Evolutionary conservation across 37 sponge, comb jelly and placozoan species (phyloP).

Genomic region (Mnemiopsis leidyi): DNA sequence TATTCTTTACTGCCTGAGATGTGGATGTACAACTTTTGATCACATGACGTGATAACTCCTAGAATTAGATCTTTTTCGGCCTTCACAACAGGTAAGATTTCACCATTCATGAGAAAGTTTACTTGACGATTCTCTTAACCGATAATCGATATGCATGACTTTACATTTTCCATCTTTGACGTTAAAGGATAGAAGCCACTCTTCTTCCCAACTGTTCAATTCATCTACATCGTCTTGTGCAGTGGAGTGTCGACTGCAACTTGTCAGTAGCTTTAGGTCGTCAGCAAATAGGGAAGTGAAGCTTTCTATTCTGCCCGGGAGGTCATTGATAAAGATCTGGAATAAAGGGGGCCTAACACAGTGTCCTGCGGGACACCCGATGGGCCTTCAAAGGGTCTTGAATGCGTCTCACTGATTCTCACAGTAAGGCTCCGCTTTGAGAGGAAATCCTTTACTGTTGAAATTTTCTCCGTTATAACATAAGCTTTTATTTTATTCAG

Average conservation of each 20-base stretch:
- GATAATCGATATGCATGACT: not conserved
- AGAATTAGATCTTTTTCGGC: not conserved
- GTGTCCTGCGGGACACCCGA: not conserved
- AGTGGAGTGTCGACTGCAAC: not conserved
- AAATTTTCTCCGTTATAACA: not conserved
- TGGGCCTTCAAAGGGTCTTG: not conserved
- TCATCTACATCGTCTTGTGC: not conserved
- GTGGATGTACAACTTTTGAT: not conserved
- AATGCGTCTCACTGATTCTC: no score
- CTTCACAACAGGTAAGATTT: not conserved
- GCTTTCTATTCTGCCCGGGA: not conserved
- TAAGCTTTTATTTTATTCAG: not conserved
- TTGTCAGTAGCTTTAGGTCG: not conserved
- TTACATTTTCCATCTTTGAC: not conserved
- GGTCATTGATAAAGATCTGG: not conserved
- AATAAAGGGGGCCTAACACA: not conserved
- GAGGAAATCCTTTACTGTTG: not conserved
- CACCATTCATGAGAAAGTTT: not conserved
- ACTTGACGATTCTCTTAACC: not conserved
- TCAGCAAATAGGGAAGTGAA: conserved; percentile 7
- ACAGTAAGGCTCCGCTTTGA: no score
- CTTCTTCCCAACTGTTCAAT: not conserved
- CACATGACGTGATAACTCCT: not conserved
- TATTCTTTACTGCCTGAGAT: not conserved
- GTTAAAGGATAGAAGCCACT: conserved; percentile 6